A percentile compares a stretch with the other conserved stretches of the same genome.
Conservation (phyloP, 2,888 invertebrate species). For the Acleris holmiana region DNA sequence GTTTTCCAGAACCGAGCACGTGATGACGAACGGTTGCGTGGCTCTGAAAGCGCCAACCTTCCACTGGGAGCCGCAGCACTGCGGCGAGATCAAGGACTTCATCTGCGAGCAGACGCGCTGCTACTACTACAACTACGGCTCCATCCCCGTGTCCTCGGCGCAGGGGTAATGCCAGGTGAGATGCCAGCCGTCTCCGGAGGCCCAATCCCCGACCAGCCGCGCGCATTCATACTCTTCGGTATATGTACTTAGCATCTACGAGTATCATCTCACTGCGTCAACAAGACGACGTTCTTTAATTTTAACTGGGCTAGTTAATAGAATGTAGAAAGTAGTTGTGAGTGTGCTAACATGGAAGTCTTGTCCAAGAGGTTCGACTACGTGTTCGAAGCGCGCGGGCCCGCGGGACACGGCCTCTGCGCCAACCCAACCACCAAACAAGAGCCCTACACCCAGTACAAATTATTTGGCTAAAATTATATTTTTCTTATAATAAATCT, state of each 20-base stretch:
- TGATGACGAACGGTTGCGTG: slow-evolving; percentile 89
- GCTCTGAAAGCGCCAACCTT: slow-evolving; percentile 90
- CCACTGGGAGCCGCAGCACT: slow-evolving; percentile 93
- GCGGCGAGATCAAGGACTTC: slow-evolving; percentile 92
- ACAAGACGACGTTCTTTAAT: slow-evolving; percentile 55
- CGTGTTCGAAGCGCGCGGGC: slow-evolving; percentile 70
- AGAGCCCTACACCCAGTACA: slow-evolving; percentile 82
- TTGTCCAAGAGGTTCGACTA: slow-evolving; percentile 52
- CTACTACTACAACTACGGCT: slow-evolving; percentile 96
- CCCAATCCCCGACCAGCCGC: slow-evolving; percentile 79
- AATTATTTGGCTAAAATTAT: slow-evolving; percentile 53
- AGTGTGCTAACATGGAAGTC: slow-evolving; percentile 63
- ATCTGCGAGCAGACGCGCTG: slow-evolving; percentile 96
- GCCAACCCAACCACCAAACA: slow-evolving; percentile 84
- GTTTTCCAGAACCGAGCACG: slow-evolving; percentile 81
- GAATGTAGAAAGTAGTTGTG: slow-evolving; percentile 50
- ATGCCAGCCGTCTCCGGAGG: slow-evolving; percentile 84
- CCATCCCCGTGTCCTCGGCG: slow-evolving; percentile 94
- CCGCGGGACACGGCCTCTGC: slow-evolving; percentile 81
- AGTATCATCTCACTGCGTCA: slow-evolving; percentile 46
- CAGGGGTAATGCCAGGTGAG: slow-evolving; percentile 96
- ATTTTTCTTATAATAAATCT: slow-evolving; percentile 35
- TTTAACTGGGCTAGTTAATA: slow-evolving; percentile 33
- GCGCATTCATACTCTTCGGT: slow-evolving; percentile 51
- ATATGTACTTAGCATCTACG: slow-evolving; percentile 26